These are phyloP conservation scores for Idris sp. DNA, from an alignment of 1,140 invertebrate species.

Conservation along the genomic window DNA sequence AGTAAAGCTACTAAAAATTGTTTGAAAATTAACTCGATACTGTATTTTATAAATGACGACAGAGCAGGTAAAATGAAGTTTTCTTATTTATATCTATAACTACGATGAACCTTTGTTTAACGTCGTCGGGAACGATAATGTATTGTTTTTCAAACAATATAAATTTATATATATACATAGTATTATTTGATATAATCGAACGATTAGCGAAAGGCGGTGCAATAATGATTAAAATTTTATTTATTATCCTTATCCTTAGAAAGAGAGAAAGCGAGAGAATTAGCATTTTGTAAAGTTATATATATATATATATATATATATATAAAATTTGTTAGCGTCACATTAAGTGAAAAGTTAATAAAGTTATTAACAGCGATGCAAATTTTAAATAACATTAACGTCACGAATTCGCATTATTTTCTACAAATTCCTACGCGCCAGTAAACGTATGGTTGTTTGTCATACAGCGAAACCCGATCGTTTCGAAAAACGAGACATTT, in stretches of 20 bases:
- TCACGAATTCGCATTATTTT: constrained; percentile 20
- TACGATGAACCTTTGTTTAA: too few species aligned
- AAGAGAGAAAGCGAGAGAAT: neutral
- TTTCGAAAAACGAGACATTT: constrained; percentile 9
- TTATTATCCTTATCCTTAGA: constrained; percentile 41
- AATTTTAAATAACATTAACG: constrained; percentile 16
- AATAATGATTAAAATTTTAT: constrained; percentile 31
- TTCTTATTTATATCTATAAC: too few species aligned
- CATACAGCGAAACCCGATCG: constrained; percentile 10
- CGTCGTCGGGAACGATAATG: too few species aligned
- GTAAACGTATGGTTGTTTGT: too few species aligned
- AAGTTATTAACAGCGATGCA: constrained; percentile 10
- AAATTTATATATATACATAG: constrained; percentile 57
- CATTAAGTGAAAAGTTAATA: too few species aligned
- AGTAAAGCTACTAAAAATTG: too few species aligned
- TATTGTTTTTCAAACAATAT: neutral
- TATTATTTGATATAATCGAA: constrained; percentile 48
- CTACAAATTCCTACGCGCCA: constrained; percentile 18
- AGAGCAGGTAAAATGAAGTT: neutral
- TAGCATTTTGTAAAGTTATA: constrained; percentile 30
- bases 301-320: too few species aligned
- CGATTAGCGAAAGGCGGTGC: constrained; percentile 36
- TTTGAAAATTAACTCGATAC: too few species aligned
- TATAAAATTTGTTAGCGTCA: too few species aligned
- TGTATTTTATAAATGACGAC: constrained; percentile 4